These are phyloP conservation scores for Platichthys flesus DNA, from an alignment of 2,113 vertebrate species.

Conservation along the genomic window DNA sequence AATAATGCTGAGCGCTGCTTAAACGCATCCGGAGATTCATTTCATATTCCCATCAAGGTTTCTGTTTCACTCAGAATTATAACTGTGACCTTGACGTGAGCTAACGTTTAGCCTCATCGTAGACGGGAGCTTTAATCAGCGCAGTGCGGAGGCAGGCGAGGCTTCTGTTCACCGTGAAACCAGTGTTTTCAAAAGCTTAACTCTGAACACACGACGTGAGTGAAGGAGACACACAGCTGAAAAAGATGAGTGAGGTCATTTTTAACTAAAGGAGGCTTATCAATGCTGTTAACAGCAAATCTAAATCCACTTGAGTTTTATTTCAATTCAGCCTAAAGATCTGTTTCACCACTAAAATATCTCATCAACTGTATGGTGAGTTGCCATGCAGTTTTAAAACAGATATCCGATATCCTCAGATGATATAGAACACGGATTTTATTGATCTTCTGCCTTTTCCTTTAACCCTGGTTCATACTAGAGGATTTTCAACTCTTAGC, in stretches of 20 bases:
- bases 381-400: too few species aligned
- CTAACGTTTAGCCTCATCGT: conserved; percentile 60
- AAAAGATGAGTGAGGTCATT: conserved; percentile 17
- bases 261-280: conserved; percentile 1
- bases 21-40: conserved; percentile 72
- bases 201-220: conserved; percentile 25
- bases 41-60: conserved; percentile 69
- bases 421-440: too few species aligned
- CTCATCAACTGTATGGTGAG: background rate
- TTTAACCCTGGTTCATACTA: too few species aligned
- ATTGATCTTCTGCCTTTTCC: too few species aligned
- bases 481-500: too few species aligned
- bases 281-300: background rate
- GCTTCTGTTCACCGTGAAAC: conserved; percentile 43
- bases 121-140: conserved; percentile 65
- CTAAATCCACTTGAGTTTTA: background rate
- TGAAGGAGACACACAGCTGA: conserved; percentile 28
- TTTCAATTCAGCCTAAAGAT: background rate
- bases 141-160: conserved; percentile 47
- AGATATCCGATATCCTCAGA: too few species aligned
- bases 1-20: conserved; percentile 65
- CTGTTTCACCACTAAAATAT: background rate
- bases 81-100: conserved; percentile 71
- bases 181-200: conserved; percentile 46
- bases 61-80: conserved; percentile 64